Evolutionary conservation across 2,888 invertebrate genomes (phyloP).

Genomic region (Ctena decussata): DNA sequence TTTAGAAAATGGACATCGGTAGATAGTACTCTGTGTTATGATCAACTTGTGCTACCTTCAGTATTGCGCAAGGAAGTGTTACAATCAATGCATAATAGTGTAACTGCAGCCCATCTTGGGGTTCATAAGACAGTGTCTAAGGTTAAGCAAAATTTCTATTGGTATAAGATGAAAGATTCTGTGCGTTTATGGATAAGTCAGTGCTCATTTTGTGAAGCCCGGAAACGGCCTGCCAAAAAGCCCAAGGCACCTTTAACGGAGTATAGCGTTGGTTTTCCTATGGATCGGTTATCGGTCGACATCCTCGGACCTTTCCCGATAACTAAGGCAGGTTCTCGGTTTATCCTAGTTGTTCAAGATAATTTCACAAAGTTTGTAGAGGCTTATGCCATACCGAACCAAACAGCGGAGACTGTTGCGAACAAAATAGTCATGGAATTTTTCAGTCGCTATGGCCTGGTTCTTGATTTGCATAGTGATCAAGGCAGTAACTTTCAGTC

Average conservation of each 20-base stretch:
- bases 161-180: constrained; percentile 9
- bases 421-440: background rate
- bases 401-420: background rate
- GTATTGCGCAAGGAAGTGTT: background rate
- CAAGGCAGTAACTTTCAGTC: background rate
- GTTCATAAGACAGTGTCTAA: constrained; percentile 15
- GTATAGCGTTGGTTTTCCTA: background rate
- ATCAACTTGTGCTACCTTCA: constrained; percentile 2
- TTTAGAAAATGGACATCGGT: constrained; percentile 12
- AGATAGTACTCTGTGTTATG: background rate
- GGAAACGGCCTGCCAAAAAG: constrained; percentile 13
- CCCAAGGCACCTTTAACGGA: background rate
- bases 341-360: background rate
- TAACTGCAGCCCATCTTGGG: constrained; percentile 7
- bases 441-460: background rate
- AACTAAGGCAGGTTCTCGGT: background rate
- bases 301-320: background rate
- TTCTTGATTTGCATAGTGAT: background rate
- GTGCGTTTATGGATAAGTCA: constrained; percentile 3
- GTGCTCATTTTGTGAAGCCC: constrained; percentile 4
- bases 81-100: background rate
- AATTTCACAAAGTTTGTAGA: background rate
- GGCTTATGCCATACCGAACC: background rate
- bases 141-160: constrained; percentile 1
- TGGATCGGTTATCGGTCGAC: background rate